A percentile compares a stretch with the other conserved stretches of the same genome.
phyloP scores from a whole-genome alignment of 2,113 vertebrate genomes.

The Abramis brama region DNA sequence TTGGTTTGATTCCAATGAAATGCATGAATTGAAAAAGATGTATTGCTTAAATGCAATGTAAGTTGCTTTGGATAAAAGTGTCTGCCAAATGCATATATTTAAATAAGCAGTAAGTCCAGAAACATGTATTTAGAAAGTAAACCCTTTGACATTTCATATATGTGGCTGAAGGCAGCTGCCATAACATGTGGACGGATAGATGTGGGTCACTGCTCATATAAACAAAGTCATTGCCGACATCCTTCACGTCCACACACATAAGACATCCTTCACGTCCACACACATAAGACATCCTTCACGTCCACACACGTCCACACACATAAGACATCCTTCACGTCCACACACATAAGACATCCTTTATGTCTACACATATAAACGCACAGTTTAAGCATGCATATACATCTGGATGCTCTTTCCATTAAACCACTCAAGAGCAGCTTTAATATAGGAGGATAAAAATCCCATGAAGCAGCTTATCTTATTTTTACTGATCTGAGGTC shows the following conservation, averaged over 20 bases:
- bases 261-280: background rate
- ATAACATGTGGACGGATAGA: background rate
- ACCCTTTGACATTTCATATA: background rate
- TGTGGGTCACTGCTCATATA: constrained; percentile 7
- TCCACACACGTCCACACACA: too few species aligned
- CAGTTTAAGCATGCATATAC: background rate
- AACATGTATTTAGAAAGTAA: background rate
- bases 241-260: constrained; percentile 19
- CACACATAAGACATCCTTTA: background rate
- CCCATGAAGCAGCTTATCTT: constrained; percentile 4
- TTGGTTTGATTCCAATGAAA: too few species aligned
- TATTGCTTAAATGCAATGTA: background rate
- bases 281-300: too few species aligned
- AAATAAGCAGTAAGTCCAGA: background rate
- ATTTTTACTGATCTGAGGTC: constrained; percentile 8
- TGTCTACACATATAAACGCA: background rate
- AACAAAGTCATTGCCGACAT: background rate
- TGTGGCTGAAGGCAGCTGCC: constrained; percentile 15
- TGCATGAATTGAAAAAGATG: too few species aligned
- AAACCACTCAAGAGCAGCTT: background rate
- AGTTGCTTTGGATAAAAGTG: background rate
- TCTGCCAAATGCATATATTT: background rate
- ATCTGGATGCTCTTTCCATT: background rate
- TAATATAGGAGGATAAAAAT: constrained; percentile 5
- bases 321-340: background rate